Evolutionary conservation across 2,113 vertebrate genomes (phyloP).

Genomic region (Vidua macroura): DNA sequence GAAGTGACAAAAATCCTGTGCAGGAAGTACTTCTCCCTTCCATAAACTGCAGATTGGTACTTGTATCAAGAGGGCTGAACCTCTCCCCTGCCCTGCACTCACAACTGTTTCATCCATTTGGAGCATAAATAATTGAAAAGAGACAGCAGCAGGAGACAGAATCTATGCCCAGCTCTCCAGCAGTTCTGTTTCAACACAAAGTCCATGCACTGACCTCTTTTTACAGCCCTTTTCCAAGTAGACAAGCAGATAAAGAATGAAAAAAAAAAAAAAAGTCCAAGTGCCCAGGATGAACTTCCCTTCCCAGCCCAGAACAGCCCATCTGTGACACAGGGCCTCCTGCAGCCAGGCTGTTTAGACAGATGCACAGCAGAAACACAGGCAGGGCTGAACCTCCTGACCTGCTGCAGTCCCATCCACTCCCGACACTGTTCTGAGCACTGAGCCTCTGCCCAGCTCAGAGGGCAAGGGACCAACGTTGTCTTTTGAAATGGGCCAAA

Average conservation of each 20-base stretch:
- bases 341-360: neutral
- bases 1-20: neutral
- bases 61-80: neutral
- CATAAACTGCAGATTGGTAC: neutral
- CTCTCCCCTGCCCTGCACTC: neutral
- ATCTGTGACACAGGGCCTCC: neutral
- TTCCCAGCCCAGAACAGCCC: neutral
- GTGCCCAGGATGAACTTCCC: neutral
- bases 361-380: neutral
- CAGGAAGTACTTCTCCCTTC: neutral
- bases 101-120: slow-evolving; percentile 6
- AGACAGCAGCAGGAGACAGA: neutral
- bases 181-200: neutral
- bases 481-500: neutral
- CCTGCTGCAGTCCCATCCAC: neutral
- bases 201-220: slow-evolving; percentile 7
- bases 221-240: neutral
- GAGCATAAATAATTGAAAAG: slow-evolving; percentile 46
- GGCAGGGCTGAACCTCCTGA: neutral
- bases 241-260: neutral
- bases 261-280: neutral
- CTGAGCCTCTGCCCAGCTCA: neutral
- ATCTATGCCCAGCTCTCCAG: neutral
- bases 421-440: neutral
- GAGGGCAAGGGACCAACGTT: neutral